Percentiles rank a stretch among this genome's conserved stretches.
Evolutionary conservation across 2,797 vertebrate genomes (phyloP).

Genomic region (Mastacembelus armatus): DNA sequence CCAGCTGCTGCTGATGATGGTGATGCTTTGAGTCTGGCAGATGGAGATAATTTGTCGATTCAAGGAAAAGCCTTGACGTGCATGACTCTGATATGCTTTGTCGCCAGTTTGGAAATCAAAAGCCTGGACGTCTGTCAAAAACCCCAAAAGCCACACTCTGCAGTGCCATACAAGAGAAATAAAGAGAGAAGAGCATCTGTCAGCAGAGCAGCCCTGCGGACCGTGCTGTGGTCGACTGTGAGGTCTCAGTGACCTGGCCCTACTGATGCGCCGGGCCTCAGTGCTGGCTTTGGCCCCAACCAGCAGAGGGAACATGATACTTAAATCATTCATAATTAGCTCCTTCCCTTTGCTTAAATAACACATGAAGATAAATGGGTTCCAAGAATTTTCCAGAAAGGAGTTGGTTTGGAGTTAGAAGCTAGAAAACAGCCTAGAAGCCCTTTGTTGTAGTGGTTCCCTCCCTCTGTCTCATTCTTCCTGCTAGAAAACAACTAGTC

Average conservation of each 20-base stretch:
- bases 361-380: constrained; percentile 76
- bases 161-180: constrained; percentile 45
- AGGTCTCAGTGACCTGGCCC: constrained; percentile 78
- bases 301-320: constrained; percentile 74
- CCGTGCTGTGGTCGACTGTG: constrained; percentile 63
- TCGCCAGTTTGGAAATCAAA: constrained; percentile 70
- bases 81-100: constrained; percentile 52
- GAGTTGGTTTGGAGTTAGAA: constrained; percentile 74
- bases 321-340: constrained; percentile 82
- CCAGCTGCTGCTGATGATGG: constrained; percentile 53
- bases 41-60: constrained; percentile 57
- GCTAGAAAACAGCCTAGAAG: constrained; percentile 40
- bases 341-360: constrained; percentile 78
- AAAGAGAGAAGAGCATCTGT: constrained; percentile 70
- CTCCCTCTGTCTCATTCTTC: constrained; percentile 8
- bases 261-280: constrained; percentile 57
- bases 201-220: constrained; percentile 65
- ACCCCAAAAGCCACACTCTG: constrained; percentile 33
- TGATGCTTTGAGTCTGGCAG: constrained; percentile 63
- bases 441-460: constrained; percentile 62
- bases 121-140: constrained; percentile 51
- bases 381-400: constrained; percentile 79
- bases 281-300: constrained; percentile 65
- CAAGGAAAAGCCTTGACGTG: constrained; percentile 45
- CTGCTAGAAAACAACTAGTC: constrained; percentile 23